These are phyloP conservation scores for Hypocryptadius cinnamomeus DNA, from an alignment of 2,113 vertebrate species.

Conservation along the genomic window DNA sequence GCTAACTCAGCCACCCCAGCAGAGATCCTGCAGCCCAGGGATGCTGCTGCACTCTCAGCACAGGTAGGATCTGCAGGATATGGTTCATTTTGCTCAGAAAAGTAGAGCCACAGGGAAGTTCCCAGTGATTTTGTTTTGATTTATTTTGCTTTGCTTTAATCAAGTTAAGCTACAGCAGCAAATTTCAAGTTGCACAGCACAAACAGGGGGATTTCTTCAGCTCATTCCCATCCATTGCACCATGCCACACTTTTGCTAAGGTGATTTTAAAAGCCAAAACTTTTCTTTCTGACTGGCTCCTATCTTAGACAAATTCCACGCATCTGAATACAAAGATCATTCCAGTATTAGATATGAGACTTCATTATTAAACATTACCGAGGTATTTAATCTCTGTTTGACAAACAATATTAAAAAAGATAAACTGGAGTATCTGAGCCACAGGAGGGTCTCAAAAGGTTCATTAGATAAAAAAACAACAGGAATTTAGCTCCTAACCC, in stretches of 20 bases:
- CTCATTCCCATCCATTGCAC: neutral
- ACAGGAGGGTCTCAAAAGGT: neutral
- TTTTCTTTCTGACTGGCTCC: neutral
- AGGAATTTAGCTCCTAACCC: neutral
- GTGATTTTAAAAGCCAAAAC: neutral
- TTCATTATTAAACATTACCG: conserved; percentile 6
- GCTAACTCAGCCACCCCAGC: neutral
- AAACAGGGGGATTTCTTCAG: neutral
- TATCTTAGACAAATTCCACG: neutral
- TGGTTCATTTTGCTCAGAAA: neutral
- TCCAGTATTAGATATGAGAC: neutral
- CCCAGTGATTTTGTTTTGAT: neutral
- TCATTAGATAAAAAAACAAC: neutral
- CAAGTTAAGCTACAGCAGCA: neutral
- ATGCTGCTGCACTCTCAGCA: neutral
- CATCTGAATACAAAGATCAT: neutral
- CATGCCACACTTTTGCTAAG: neutral
- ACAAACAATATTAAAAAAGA: conserved; percentile 11
- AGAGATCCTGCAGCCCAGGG: neutral
- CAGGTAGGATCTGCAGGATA: neutral
- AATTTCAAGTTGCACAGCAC: neutral
- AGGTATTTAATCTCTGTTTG: neutral
- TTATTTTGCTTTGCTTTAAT: neutral
- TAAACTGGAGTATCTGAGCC: neutral
- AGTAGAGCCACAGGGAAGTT: neutral